A percentile compares a stretch with the other conserved stretches of the same genome.
Evolutionary conservation across 2,888 invertebrate genomes (phyloP).

Genomic region (Sesia apiformis): DNA sequence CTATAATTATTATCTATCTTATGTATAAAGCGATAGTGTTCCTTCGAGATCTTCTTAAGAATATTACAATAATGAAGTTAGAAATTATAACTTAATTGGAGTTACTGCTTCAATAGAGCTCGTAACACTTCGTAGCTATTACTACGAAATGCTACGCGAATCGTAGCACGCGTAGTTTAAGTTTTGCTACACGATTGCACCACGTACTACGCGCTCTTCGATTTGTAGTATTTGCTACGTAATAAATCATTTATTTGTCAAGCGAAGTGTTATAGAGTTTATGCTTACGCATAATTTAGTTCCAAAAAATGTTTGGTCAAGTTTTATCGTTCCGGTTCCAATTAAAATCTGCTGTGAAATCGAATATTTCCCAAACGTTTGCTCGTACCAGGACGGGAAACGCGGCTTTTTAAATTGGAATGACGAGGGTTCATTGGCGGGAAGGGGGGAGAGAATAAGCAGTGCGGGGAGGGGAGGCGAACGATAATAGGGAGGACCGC

Average conservation of each 20-base stretch:
- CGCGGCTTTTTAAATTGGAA: not conserved
- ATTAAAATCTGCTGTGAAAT: not conserved
- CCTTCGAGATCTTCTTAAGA: no score
- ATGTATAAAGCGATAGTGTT: no score
- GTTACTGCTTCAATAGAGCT: no score
- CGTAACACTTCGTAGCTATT: no score
- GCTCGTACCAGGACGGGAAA: not conserved
- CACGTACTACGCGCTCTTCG: no score
- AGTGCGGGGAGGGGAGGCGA: not conserved
- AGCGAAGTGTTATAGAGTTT: not conserved
- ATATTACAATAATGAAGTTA: no score
- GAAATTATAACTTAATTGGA: no score
- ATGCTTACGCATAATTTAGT: not conserved
- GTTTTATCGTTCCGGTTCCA: not conserved
- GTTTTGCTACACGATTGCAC: no score
- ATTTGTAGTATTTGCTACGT: no score
- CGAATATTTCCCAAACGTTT: not conserved
- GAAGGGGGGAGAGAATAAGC: not conserved
- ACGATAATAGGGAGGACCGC: not conserved
- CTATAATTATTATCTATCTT: no score
- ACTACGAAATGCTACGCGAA: no score
- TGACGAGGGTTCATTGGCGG: not conserved
- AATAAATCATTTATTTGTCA: not conserved
- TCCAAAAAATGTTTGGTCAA: not conserved
- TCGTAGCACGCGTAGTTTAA: no score